phyloP scores from a whole-genome alignment of 2,113 vertebrate genomes.

The Symphodus melops region DNA sequence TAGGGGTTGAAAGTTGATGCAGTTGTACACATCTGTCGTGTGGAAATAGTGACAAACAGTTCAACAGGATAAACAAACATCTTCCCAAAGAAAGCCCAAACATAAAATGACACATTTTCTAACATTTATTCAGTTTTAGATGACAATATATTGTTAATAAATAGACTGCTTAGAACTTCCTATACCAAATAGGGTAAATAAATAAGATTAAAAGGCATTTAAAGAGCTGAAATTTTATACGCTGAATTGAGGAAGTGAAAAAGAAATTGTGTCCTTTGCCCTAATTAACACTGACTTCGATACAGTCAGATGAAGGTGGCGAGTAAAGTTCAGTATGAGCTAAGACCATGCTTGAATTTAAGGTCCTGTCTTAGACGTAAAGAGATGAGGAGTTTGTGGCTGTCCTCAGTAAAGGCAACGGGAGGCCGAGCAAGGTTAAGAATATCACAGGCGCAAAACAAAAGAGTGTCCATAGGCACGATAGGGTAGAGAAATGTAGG shows the following conservation, averaged over 20 bases:
- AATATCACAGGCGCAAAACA: constrained; percentile 47
- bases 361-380: constrained; percentile 75
- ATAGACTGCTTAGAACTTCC: constrained; percentile 55
- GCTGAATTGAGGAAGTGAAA: constrained; percentile 32
- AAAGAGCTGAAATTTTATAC: constrained; percentile 36
- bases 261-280: constrained; percentile 6
- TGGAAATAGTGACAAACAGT: neutral
- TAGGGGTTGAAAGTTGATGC: constrained; percentile 5
- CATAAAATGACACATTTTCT: neutral
- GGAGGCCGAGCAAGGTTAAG: constrained; percentile 45
- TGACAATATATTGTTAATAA: constrained; percentile 63
- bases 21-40: constrained; percentile 28
- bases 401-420: constrained; percentile 75
- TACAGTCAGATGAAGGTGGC: constrained; percentile 34
- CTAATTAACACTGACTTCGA: constrained; percentile 27
- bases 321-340: constrained; percentile 32
- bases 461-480: constrained; percentile 73
- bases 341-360: constrained; percentile 68
- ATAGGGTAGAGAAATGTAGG: constrained; percentile 69
- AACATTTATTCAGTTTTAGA: constrained; percentile 57
- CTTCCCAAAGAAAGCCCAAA: constrained; percentile 27
- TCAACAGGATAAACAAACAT: constrained; percentile 22
- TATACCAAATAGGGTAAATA: constrained; percentile 56
- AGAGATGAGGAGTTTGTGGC: constrained; percentile 57
- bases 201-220: constrained; percentile 54